These are phyloP conservation scores for Eretmochelys imbricata DNA, from an alignment of 2,113 vertebrate genomes.

Conservation along the genomic window DNA sequence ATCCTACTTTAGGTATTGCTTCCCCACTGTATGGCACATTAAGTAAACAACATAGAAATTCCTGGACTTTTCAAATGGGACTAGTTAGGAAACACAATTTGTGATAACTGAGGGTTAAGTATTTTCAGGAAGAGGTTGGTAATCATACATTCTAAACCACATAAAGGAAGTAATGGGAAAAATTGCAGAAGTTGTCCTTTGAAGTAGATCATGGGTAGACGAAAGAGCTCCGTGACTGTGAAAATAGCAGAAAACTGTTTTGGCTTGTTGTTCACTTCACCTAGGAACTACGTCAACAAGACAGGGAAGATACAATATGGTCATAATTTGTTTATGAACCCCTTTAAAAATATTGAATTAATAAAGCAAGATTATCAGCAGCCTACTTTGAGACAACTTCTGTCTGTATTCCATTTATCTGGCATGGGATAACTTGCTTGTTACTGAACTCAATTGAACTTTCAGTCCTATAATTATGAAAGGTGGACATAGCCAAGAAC, in stretches of 20 bases:
- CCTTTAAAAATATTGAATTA: neutral
- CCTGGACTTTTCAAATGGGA: neutral
- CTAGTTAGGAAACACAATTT: neutral
- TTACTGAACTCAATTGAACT: neutral
- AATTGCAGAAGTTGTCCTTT: neutral
- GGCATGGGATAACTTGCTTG: neutral
- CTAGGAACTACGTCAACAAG: neutral
- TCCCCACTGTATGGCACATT: neutral
- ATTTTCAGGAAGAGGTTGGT: neutral
- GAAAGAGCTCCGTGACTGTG: neutral
- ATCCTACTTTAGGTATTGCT: neutral
- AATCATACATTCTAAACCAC: neutral
- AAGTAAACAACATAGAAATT: neutral
- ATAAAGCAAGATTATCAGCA: neutral
- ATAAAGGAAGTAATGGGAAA: neutral
- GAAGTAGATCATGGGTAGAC: neutral
- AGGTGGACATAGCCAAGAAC: neutral
- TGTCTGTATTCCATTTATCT: constrained; percentile 17
- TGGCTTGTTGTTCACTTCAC: neutral
- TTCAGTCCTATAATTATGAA: neutral
- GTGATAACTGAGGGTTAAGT: neutral
- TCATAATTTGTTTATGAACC: neutral
- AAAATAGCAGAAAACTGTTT: neutral
- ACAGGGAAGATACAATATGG: neutral
- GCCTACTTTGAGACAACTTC: neutral